Percentiles rank a stretch among this genome's conserved stretches.
These are phyloP conservation scores for Sphyrna mokarran DNA, from an alignment of 2,113 vertebrate species.

Conservation along the genomic window DNA sequence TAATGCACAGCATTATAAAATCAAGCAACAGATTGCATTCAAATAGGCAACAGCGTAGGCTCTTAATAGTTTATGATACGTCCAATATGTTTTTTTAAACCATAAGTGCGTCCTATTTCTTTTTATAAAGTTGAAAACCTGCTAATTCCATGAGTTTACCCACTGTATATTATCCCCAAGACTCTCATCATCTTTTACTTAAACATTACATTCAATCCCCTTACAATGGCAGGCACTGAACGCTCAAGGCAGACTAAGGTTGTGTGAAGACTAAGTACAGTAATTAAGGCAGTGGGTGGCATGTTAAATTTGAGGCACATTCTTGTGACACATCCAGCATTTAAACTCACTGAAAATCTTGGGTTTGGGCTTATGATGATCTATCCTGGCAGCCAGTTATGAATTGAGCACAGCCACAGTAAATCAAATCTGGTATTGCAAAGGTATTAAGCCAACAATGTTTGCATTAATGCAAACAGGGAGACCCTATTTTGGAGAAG, in stretches of 20 bases:
- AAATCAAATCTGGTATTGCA: background rate
- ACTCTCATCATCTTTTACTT: constrained; percentile 24
- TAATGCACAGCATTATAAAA: background rate
- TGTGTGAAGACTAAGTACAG: constrained; percentile 16
- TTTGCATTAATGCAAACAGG: background rate
- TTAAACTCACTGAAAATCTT: constrained; percentile 2
- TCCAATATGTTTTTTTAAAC: background rate
- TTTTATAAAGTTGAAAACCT: background rate
- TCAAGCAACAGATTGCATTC: background rate
- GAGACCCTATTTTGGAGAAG: background rate
- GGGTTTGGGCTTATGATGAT: background rate
- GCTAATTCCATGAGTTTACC: background rate
- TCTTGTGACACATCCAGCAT: constrained; percentile 24
- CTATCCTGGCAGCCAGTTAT: background rate
- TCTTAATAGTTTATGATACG: background rate
- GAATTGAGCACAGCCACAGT: background rate
- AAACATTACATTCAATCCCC: constrained; percentile 7
- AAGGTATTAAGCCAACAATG: background rate
- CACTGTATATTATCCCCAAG: background rate
- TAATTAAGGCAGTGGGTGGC: constrained; percentile 32
- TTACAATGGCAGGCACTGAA: constrained; percentile 19
- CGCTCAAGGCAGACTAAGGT: constrained; percentile 14
- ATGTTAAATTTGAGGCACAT: constrained; percentile 29
- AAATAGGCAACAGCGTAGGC: background rate
- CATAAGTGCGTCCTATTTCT: background rate